Evolutionary conservation across 2,888 invertebrate species (phyloP).

Genomic region (Thera obeliscata): DNA sequence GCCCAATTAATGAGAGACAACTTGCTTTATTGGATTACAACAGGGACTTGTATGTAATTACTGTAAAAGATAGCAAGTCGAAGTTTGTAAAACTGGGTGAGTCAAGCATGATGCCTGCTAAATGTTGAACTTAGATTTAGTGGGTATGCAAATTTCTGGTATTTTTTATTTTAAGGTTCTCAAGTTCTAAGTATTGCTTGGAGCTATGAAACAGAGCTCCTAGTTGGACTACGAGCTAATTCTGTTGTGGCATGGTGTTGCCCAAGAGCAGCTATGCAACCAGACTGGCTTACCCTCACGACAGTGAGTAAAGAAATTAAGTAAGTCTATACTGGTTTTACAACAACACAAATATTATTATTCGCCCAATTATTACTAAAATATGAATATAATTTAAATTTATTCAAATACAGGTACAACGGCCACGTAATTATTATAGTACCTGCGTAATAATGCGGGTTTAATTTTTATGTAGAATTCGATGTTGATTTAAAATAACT

Average conservation of each 20-base stretch:
- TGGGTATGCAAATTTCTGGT: no score
- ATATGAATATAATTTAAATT: no score
- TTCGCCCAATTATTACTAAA: neutral
- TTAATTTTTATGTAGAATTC: no score
- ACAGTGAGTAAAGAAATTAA: slow-evolving; percentile 74
- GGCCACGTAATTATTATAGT: no score
- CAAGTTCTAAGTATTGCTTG: slow-evolving; percentile 77
- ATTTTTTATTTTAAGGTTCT: slow-evolving; percentile 56
- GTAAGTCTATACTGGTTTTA: slow-evolving; percentile 50
- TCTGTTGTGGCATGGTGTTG: slow-evolving; percentile 79
- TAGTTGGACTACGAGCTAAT: slow-evolving; percentile 75
- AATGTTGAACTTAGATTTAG: no score
- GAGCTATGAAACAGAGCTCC: slow-evolving; percentile 76
- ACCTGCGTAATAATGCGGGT: no score
- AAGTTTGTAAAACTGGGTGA: slow-evolving; percentile 90
- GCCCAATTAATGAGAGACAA: slow-evolving; percentile 90
- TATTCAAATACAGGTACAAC: no score
- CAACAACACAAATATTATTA: neutral
- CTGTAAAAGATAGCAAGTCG: slow-evolving; percentile 87
- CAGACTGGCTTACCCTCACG: slow-evolving; percentile 73
- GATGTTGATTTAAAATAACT: no score
- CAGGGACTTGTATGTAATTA: slow-evolving; percentile 93
- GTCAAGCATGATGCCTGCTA: slow-evolving; percentile 31
- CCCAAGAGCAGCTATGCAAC: slow-evolving; percentile 69
- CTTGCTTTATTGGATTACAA: slow-evolving; percentile 95